A percentile compares a stretch with the other conserved stretches of the same genome.
phyloP scores from a whole-genome alignment of 2,113 vertebrate species.

The Puma concolor region DNA sequence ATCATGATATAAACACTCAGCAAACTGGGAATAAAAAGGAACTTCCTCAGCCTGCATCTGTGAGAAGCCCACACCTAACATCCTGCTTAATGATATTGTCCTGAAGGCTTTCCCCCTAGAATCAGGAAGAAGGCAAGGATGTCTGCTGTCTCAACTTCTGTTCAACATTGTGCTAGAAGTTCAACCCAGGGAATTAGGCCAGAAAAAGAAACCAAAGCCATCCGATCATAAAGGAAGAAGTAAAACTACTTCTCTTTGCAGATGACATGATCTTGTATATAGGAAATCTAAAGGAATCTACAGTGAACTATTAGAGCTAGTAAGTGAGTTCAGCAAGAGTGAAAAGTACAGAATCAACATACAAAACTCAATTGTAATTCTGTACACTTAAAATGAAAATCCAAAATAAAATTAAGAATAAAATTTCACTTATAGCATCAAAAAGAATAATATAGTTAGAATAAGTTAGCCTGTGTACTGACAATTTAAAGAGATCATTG shows the following conservation, averaged over 20 bases:
- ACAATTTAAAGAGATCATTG: not conserved
- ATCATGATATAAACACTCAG: not conserved
- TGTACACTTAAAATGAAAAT: not conserved
- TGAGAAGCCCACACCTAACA: not conserved
- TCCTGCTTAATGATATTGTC: not conserved
- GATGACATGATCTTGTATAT: not conserved
- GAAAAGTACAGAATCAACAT: too few species aligned
- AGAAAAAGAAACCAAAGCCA: not conserved
- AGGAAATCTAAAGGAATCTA: not conserved
- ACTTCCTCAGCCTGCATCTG: not conserved
- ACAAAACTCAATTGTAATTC: not conserved
- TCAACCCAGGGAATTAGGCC: not conserved
- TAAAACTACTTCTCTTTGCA: not conserved
- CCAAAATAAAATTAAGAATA: not conserved
- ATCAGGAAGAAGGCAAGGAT: not conserved
- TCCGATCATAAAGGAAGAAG: not conserved
- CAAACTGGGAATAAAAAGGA: not conserved
- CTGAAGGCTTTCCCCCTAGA: too few species aligned
- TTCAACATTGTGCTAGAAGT: not conserved
- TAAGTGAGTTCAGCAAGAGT: not conserved
- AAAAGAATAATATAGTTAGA: not conserved
- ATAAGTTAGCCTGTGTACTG: not conserved
- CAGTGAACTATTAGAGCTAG: too few species aligned
- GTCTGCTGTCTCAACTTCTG: not conserved
- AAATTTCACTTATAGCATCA: not conserved